Percentiles rank a stretch among this genome's conserved stretches.
Evolutionary conservation across 2,888 invertebrate species (phyloP).

Genomic region (Elaeidobius kamerunicus): DNA sequence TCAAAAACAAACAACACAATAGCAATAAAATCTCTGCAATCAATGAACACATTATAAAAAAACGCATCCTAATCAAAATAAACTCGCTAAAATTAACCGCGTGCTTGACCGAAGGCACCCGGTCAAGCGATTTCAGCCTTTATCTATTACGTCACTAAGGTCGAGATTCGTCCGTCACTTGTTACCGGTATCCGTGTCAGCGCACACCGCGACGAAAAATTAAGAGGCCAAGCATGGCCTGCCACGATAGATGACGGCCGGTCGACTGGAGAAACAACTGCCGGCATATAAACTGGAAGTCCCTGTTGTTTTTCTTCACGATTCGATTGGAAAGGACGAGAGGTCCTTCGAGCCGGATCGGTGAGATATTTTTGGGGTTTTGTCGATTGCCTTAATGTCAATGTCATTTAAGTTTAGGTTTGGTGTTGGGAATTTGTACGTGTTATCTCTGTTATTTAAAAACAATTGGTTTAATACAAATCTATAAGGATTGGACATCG

Average conservation of each 20-base stretch:
- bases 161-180: conserved; percentile 2
- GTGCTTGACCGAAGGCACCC: conserved; percentile 24
- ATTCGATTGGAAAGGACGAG: conserved; percentile 29
- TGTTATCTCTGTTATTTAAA: background rate
- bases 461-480: too few relatives aligned
- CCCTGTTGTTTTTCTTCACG: conserved; percentile 15
- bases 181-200: conserved; percentile 19
- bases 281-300: conserved; percentile 22
- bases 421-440: background rate
- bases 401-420: conserved; percentile 8
- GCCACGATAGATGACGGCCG: conserved; percentile 20
- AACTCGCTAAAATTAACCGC: conserved; percentile 37
- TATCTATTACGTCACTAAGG: conserved; percentile 12
- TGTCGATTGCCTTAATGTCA: conserved; percentile 2
- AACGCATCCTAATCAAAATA: conserved; percentile 42
- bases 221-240: conserved; percentile 23
- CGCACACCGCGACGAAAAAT: conserved; percentile 15
- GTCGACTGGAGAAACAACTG: conserved; percentile 25
- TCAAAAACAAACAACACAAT: conserved; percentile 1
- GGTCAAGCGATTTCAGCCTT: conserved; percentile 11
- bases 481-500: too few relatives aligned
- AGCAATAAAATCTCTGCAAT: conserved; percentile 7
- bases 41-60: conserved; percentile 19
- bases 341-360: conserved; percentile 18
- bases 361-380: conserved; percentile 5